phyloP scores from a whole-genome alignment of 2,113 vertebrate genomes.

The Myiagra hebetior region DNA sequence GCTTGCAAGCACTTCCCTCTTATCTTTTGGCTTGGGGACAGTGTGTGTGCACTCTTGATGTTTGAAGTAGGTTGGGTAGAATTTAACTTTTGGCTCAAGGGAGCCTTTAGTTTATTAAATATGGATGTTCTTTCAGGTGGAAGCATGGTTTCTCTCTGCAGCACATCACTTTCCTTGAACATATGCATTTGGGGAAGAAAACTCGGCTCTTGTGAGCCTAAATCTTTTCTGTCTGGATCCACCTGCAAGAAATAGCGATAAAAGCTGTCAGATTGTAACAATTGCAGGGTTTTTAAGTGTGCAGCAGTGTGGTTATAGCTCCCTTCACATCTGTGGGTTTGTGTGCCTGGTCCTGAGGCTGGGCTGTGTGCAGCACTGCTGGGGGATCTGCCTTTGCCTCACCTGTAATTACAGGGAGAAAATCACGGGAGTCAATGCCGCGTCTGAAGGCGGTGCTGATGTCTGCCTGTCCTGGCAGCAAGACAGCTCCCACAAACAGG shows the following conservation, averaged over 20 bases:
- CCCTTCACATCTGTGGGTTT: neutral
- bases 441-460: neutral
- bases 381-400: neutral
- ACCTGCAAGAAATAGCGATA: neutral
- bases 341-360: neutral
- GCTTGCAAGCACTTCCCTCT: neutral
- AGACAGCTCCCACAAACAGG: neutral
- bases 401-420: conserved; percentile 1
- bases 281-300: neutral
- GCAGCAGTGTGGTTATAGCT: neutral
- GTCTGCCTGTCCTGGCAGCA: neutral
- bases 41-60: neutral
- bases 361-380: neutral
- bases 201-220: neutral
- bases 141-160: neutral
- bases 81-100: conserved; percentile 5
- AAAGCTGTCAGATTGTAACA: neutral
- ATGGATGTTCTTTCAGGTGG: conserved; percentile 2
- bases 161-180: neutral
- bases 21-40: neutral
- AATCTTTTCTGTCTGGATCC: neutral
- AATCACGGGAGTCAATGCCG: neutral
- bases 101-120: conserved; percentile 38
- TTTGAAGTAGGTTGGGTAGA: neutral
- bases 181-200: neutral